These are phyloP conservation scores for Phyllotreta striolata DNA, from an alignment of 2,888 invertebrate species.

Conservation along the genomic window DNA sequence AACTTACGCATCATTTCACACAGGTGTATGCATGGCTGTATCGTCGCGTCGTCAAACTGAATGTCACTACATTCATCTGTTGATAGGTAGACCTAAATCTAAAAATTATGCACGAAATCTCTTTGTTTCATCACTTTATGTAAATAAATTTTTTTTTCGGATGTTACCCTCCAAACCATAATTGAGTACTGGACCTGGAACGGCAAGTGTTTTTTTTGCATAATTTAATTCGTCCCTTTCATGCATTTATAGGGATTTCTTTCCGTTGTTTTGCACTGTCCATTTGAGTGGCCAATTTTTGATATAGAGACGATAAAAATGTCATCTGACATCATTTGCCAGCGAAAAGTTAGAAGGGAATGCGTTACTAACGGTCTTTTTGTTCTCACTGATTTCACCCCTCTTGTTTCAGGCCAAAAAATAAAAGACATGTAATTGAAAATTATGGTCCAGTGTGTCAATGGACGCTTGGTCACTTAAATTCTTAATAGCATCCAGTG, in stretches of 20 bases:
- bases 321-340: constrained; percentile 30
- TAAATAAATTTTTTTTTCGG: constrained; percentile 28
- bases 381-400: constrained; percentile 28
- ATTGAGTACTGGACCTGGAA: constrained; percentile 33
- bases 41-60: constrained; percentile 39
- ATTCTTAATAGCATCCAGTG: constrained; percentile 10
- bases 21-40: constrained; percentile 55
- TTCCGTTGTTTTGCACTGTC: constrained; percentile 36
- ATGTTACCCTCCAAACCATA: constrained; percentile 30
- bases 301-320: constrained; percentile 35
- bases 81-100: constrained; percentile 38
- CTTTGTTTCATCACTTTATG: constrained; percentile 33
- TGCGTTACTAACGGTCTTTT: constrained; percentile 31
- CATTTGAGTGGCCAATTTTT: constrained; percentile 36
- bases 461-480: constrained; percentile 27
- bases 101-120: constrained; percentile 39
- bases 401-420: constrained; percentile 30
- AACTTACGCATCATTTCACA: constrained; percentile 59
- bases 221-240: constrained; percentile 26
- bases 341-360: constrained; percentile 27
- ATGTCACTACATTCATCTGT: constrained; percentile 41
- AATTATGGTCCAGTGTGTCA: constrained; percentile 30
- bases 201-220: constrained; percentile 33
- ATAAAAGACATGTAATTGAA: constrained; percentile 30
- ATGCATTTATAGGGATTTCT: constrained; percentile 24